These are phyloP conservation scores for Picathartes gymnocephalus DNA, from an alignment of 2,113 vertebrate species.

Conservation along the genomic window DNA sequence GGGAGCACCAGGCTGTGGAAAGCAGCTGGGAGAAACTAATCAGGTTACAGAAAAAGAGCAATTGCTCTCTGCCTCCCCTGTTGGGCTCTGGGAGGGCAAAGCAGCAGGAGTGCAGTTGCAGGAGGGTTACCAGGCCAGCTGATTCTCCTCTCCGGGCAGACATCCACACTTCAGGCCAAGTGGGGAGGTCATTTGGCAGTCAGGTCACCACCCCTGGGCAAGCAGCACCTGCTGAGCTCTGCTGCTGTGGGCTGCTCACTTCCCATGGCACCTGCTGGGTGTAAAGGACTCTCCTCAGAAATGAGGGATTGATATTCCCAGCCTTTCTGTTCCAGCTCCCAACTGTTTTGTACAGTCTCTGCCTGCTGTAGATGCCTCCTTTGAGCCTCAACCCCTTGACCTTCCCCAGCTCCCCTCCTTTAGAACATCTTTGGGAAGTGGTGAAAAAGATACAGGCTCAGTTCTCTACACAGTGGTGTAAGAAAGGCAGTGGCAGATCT, in stretches of 20 bases:
- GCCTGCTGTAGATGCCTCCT: not conserved
- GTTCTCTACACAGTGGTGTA: not conserved
- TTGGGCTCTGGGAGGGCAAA: not conserved
- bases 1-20: not conserved
- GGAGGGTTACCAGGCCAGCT: not conserved
- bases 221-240: not conserved
- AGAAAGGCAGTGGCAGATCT: not conserved
- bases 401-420: not conserved
- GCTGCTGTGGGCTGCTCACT: not conserved
- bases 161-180: not conserved
- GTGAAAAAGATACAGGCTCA: not conserved
- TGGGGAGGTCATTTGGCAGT: not conserved
- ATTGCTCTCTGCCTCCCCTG: not conserved
- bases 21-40: not conserved
- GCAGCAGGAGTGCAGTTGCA: not conserved
- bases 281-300: not conserved
- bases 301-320: rapidly evolving
- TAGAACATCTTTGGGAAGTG: not conserved
- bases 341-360: not conserved
- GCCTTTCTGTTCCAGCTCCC: not conserved
- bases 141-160: not conserved
- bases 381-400: not conserved
- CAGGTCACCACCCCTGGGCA: not conserved
- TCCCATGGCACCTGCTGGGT: not conserved
- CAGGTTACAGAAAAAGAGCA: not conserved